Evolutionary conservation across 1,140 invertebrate genomes (phyloP).

Genomic region (Kradibia gibbosae): DNA sequence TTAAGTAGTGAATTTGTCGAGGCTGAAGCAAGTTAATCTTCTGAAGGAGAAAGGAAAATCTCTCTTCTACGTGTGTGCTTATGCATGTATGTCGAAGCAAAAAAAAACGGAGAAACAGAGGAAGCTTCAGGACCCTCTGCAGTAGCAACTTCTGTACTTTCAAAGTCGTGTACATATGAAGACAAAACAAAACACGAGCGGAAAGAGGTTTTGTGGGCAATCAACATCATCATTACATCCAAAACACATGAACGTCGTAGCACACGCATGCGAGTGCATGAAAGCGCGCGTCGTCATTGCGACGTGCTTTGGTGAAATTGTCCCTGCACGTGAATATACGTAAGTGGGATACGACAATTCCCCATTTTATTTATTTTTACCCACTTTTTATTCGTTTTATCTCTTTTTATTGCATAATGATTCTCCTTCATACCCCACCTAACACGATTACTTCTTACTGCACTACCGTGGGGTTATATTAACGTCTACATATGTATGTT

Average conservation of each 20-base stretch:
- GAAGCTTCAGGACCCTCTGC: constrained; percentile 25
- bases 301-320: constrained; percentile 3
- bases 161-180: constrained; percentile 10
- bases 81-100: constrained; percentile 4
- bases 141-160: background rate
- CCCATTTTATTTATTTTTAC: constrained; percentile 42
- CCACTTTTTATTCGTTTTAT: constrained; percentile 30
- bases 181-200: constrained; percentile 37
- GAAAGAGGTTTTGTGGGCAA: constrained; percentile 41
- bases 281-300: background rate
- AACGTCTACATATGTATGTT: background rate
- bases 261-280: background rate
- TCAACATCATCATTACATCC: constrained; percentile 44
- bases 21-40: constrained; percentile 28
- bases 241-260: background rate
- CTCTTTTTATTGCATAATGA: background rate
- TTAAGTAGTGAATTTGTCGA: constrained; percentile 28
- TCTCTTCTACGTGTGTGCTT: background rate
- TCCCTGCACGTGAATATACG: background rate
- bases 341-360: constrained; percentile 28
- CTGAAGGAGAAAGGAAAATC: constrained; percentile 15
- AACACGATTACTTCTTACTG: background rate
- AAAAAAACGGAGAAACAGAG: constrained; percentile 2
- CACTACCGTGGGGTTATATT: background rate
- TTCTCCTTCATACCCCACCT: background rate